Conservation (phyloP, 2,797 vertebrate species). For the Acanthis flammea region DNA sequence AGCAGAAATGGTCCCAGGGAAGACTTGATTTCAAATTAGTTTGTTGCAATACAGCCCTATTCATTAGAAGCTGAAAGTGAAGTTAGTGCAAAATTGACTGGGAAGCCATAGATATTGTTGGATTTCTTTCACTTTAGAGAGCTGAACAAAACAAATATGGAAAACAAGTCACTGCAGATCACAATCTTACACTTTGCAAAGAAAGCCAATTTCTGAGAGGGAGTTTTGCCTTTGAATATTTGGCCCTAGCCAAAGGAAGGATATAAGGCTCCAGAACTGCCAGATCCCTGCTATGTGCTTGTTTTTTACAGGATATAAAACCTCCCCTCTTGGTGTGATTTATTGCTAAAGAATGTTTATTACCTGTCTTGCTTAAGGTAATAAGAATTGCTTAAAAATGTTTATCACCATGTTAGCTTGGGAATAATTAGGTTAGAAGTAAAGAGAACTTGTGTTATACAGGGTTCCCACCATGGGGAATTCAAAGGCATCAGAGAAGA, state of each 20-base stretch:
- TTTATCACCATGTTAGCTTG: neutral
- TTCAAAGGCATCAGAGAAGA: neutral
- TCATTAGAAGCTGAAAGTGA: neutral
- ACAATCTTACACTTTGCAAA: neutral
- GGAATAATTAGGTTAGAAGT: neutral
- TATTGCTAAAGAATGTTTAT: neutral
- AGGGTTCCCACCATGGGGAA: neutral
- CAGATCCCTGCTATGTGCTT: neutral
- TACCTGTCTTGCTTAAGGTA: neutral
- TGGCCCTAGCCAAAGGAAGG: neutral
- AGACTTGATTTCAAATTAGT: slow-evolving; percentile 9
- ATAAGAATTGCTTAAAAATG: too few species aligned
- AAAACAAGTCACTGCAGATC: neutral
- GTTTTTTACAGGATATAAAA: neutral
- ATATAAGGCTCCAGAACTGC: neutral
- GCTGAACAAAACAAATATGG: neutral
- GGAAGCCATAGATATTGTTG: neutral
- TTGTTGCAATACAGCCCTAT: neutral
- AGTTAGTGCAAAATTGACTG: neutral
- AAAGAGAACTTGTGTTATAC: neutral
- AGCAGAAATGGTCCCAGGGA: neutral
- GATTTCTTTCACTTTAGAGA: neutral
- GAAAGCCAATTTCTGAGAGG: neutral
- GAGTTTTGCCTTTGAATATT: neutral
- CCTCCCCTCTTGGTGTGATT: neutral